Evolutionary conservation across 2,797 vertebrate genomes (phyloP).

Genomic region (Sebastes kiyomatsui): DNA sequence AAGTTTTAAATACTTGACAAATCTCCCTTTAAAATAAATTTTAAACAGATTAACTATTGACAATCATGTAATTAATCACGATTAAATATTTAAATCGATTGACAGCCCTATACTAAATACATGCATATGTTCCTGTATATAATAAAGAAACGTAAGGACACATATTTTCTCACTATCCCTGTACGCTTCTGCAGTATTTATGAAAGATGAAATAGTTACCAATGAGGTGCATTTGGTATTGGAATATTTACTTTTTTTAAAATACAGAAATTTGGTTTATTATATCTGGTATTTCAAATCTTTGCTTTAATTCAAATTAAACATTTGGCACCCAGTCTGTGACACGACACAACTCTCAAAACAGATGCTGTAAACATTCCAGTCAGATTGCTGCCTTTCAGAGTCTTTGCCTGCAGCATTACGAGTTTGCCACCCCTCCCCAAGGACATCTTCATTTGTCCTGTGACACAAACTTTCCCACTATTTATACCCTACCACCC

Average conservation of each 20-base stretch:
- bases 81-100: too few relatives aligned
- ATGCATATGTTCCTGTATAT: not conserved
- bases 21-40: too few relatives aligned
- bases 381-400: not conserved
- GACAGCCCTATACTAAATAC: not conserved
- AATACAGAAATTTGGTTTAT: not conserved
- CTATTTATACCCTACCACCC: slow-evolving; percentile 61
- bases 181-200: not conserved
- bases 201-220: not conserved
- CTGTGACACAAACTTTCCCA: slow-evolving; percentile 64
- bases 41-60: too few relatives aligned
- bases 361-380: not conserved
- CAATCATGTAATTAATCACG: too few relatives aligned
- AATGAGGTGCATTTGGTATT: not conserved
- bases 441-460: slow-evolving; percentile 44
- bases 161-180: not conserved
- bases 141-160: not conserved
- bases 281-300: not conserved
- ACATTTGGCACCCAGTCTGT: not conserved
- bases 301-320: not conserved
- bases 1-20: too few relatives aligned
- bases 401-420: slow-evolving; percentile 12
- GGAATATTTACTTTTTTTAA: not conserved
- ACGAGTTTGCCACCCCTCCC: slow-evolving; percentile 15
- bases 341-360: not conserved